Evolutionary conservation across 2,113 vertebrate species (phyloP).

Genomic region (Chloropsis cyanopogon): DNA sequence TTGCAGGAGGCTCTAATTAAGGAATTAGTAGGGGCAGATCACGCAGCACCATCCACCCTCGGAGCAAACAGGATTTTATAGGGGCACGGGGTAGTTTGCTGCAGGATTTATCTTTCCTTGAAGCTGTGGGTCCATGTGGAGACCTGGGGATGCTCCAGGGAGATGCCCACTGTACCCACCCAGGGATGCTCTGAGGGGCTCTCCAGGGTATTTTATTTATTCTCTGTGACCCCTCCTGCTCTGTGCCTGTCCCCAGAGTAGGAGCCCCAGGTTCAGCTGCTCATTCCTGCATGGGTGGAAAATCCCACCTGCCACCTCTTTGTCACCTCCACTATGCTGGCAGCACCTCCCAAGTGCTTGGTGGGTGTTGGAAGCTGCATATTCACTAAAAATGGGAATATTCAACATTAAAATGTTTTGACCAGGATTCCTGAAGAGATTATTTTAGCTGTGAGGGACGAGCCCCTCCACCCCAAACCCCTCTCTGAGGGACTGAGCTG

Average conservation of each 20-base stretch:
- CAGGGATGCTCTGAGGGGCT: not conserved
- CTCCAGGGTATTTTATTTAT: not conserved
- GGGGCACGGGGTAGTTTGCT: rapidly evolving
- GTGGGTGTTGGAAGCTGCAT: not conserved
- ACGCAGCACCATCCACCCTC: not conserved
- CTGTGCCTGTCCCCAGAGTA: rapidly evolving
- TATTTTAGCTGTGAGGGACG: rapidly evolving
- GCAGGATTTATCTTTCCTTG: rapidly evolving
- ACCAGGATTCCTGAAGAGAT: not conserved
- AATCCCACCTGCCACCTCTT: not conserved
- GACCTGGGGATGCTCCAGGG: rapidly evolving
- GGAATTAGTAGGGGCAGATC: not conserved
- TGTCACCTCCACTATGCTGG: rapidly evolving
- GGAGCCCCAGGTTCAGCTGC: not conserved
- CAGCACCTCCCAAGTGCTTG: rapidly evolving
- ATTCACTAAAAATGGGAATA: not conserved
- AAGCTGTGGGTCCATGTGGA: rapidly evolving
- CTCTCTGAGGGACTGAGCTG: not conserved
- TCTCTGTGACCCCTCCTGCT: not conserved
- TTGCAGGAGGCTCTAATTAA: not conserved
- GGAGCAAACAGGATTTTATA: not conserved
- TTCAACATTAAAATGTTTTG: not conserved
- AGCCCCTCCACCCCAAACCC: rapidly evolving
- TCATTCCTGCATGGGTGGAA: rapidly evolving
- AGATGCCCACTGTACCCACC: rapidly evolving